Base-by-base conservation (phyloP, 2,888 invertebrate genomes). In the Xestia rhomboidea region DNA sequence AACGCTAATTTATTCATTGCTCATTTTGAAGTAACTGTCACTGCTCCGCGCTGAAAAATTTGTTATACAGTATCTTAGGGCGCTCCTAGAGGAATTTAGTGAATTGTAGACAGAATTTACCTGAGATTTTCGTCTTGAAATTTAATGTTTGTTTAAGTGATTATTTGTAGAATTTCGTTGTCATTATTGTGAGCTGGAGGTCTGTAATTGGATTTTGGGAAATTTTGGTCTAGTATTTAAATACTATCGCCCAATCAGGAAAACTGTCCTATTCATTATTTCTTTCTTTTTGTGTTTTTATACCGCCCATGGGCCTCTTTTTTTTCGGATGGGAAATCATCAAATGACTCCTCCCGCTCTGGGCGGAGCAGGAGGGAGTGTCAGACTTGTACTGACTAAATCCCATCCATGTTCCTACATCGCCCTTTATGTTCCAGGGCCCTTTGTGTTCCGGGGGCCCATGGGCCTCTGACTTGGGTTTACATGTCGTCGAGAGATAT, bases 1-100 rank as follows among this genome's bases (percentile, higher is more conserved):
- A 88, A 76, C 87, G 83, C 91, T 94, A 94, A 95, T 93, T 95
- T 95, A 95, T 95, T 94, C 95, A 95, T 93, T 90, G 92, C 90
- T 92, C 93, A 94, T 93, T 95, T 92, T 91, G 91, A 88, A 82
- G 90, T 91, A 90, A 91, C 90, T 91, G 90, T 88, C 91, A 79
- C 87, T 68, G 76, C 81, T 46, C 4, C 10, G 41, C 69, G 57
- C 71, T 77, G 77, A 86, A 88, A 87, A 89, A 89, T 85, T 88
- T 77, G 85, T 82, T 69, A 81, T 49, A 63, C 72, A 30, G 72
- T 66, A 44, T 85, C 83, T 85, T 62, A 64, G 41, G 68, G 46
- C 57, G 15, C 66, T 72, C 69, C 63, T 68, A 18, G 15, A 57
- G 81, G 81, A 73, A 60, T 81, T 82, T 69, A 41, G 41, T 34